A percentile compares a stretch with the other conserved stretches of the same genome.
Conservation (phyloP, 2,888 invertebrate genomes). For the Prosapia bicincta region DNA sequence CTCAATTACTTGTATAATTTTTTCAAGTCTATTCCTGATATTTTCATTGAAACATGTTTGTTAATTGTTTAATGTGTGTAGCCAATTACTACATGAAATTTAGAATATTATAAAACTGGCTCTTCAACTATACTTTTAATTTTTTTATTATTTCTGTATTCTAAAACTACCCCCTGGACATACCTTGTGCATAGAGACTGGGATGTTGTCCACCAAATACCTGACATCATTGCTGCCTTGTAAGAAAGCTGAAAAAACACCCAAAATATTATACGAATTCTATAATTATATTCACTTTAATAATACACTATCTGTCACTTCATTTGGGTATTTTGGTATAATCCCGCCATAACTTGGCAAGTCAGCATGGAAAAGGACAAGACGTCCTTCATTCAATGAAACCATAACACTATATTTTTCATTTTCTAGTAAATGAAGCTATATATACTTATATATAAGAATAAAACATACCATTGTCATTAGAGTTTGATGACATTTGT, state of each 20-base stretch:
- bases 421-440: conserved; percentile 45
- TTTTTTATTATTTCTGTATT: no score
- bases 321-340: not conserved
- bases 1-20: no score
- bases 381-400: conserved; percentile 43
- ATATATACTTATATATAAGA: not conserved
- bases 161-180: conserved; percentile 30
- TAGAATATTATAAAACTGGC: no score
- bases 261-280: not conserved
- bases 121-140: no score
- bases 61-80: no score
- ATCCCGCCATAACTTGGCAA: conserved; percentile 24
- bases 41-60: not conserved
- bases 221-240: conserved; percentile 65
- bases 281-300: not conserved
- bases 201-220: conserved; percentile 63
- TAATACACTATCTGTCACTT: conserved; percentile 10
- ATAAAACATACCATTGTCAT: conserved; percentile 64
- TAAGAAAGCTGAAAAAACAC: conserved; percentile 60
- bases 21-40: no score
- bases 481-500: conserved; percentile 67
- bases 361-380: conserved; percentile 48
- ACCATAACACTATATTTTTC: conserved; percentile 37
- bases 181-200: conserved; percentile 54
- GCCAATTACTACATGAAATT: no score